A percentile compares a stretch with the other conserved stretches of the same genome.
Conservation (phyloP, 2,797 vertebrate species). For the Chromobotia macracanthus region DNA sequence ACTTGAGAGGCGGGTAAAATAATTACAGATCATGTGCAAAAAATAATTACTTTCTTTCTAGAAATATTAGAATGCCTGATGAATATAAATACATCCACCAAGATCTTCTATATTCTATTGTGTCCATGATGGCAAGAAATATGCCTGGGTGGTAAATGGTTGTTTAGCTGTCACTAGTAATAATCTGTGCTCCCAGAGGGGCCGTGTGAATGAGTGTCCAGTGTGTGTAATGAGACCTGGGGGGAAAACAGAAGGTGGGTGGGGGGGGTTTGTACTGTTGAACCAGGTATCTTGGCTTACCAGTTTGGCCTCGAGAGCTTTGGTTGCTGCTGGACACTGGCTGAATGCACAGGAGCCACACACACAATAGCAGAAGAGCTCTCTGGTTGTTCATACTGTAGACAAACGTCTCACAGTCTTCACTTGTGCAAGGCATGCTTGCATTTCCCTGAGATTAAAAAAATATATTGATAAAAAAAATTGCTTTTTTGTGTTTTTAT, state of each 20-base stretch:
- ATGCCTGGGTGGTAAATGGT: slow-evolving; percentile 27
- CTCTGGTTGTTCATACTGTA: slow-evolving; percentile 64
- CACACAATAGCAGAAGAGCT: slow-evolving; percentile 67
- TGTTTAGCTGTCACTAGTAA: slow-evolving; percentile 48
- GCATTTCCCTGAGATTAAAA: neutral
- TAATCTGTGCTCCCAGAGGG: slow-evolving; percentile 42
- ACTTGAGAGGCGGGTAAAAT: too few species aligned
- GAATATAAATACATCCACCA: neutral
- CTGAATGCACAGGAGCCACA: slow-evolving; percentile 66
- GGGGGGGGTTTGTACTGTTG: neutral
- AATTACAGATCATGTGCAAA: too few species aligned
- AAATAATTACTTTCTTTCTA: too few species aligned
- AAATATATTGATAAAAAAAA: too few species aligned
- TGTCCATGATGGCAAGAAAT: neutral
- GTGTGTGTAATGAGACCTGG: slow-evolving; percentile 72
- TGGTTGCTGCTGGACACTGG: slow-evolving; percentile 78
- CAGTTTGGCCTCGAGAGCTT: slow-evolving; percentile 71
- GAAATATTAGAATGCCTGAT: too few species aligned
- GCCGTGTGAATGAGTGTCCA: slow-evolving; percentile 64
- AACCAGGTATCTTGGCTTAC: slow-evolving; percentile 65
- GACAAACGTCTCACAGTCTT: neutral
- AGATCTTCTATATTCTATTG: neutral
- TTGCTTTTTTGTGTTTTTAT: too few species aligned
- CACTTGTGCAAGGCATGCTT: slow-evolving; percentile 12
- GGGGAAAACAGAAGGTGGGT: slow-evolving; percentile 36